Conservation (phyloP, 1,140 invertebrate genomes). For the Brachionus angularis region DNA sequence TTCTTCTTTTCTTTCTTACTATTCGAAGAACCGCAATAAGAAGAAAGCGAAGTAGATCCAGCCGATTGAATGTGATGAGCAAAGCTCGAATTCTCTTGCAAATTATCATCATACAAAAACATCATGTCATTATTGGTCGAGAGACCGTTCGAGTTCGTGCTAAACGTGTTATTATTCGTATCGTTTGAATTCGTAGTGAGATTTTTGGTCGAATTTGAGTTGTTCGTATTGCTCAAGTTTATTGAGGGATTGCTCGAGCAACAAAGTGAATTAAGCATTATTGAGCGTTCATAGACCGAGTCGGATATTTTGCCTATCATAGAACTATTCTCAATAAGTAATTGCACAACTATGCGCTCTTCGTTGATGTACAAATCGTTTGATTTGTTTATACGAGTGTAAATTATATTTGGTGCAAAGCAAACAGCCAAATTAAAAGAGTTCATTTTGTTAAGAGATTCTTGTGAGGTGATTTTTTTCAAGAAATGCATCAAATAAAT, state of each 20-base stretch:
- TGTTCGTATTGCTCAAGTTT: neutral
- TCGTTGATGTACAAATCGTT: constrained; percentile 43
- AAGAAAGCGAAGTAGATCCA: constrained; percentile 22
- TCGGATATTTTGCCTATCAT: constrained; percentile 41
- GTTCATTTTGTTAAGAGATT: constrained; percentile 40
- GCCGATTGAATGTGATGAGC: constrained; percentile 1
- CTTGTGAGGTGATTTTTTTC: constrained; percentile 22
- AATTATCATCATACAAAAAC: constrained; percentile 6
- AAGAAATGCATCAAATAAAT: constrained; percentile 36
- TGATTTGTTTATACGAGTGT: constrained; percentile 38
- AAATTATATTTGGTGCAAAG: constrained; percentile 40
- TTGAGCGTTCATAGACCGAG: constrained; percentile 29
- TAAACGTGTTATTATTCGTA: constrained; percentile 28
- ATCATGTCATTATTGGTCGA: constrained; percentile 16
- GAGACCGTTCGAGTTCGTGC: constrained; percentile 6
- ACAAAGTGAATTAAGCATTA: constrained; percentile 40
- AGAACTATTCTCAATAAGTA: constrained; percentile 37
- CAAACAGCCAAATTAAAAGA: constrained; percentile 42
- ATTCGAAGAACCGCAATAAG: constrained; percentile 7
- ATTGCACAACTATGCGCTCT: constrained; percentile 29
- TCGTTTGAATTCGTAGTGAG: constrained; percentile 1
- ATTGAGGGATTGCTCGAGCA: neutral
- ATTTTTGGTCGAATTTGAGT: neutral
- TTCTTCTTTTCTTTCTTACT: constrained; percentile 43
- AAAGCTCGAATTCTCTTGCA: constrained; percentile 20